These are phyloP conservation scores for Apodemus sylvaticus DNA, from an alignment of 2,113 vertebrate genomes.

Conservation along the genomic window DNA sequence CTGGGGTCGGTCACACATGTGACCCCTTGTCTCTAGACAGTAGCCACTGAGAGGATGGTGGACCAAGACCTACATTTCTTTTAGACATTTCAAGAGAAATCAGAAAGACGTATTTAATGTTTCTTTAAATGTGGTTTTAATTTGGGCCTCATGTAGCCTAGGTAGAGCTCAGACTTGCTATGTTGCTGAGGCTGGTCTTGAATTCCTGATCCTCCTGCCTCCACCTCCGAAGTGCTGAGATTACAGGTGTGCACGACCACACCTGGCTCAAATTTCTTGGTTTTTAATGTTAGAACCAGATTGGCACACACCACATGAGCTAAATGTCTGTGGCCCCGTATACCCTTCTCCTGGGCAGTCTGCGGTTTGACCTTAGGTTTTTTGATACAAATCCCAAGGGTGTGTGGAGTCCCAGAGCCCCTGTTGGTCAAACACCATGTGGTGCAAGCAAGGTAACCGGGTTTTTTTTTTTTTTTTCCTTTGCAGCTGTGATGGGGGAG, in stretches of 20 bases:
- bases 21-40: background rate
- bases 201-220: background rate
- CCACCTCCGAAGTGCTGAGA: background rate
- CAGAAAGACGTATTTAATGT: background rate
- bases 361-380: background rate
- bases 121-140: background rate
- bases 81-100: slow-evolving; percentile 15
- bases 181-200: background rate
- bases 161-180: background rate
- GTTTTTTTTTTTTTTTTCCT: background rate
- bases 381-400: background rate
- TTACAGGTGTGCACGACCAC: background rate
- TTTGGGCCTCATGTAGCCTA: background rate
- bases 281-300: background rate
- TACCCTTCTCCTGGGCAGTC: fast-evolving
- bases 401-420: background rate
- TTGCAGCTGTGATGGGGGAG: background rate
- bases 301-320: background rate
- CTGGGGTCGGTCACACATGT: background rate
- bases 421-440: background rate
- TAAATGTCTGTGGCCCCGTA: background rate
- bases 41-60: background rate
- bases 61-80: background rate
- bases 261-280: background rate
- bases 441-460: background rate